These are phyloP conservation scores for Hypanus sabinus DNA, from an alignment of 2,113 vertebrate genomes.

Conservation along the genomic window DNA sequence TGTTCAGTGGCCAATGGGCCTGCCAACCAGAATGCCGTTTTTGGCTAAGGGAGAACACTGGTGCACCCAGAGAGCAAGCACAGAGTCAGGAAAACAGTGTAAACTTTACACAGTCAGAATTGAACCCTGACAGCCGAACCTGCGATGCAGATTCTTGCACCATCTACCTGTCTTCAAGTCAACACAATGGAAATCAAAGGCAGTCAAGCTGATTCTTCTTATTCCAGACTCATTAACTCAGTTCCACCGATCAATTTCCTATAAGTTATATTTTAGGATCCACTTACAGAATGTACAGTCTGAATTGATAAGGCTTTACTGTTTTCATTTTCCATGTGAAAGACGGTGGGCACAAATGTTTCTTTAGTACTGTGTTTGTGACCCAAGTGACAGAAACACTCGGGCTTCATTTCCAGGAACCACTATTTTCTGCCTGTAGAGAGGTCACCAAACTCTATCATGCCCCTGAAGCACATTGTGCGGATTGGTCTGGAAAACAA, in stretches of 20 bases:
- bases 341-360: no score
- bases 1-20: no score
- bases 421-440: background rate
- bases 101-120: no score
- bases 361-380: background rate
- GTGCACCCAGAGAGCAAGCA: no score
- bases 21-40: no score
- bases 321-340: background rate
- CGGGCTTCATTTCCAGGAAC: background rate
- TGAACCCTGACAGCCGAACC: no score
- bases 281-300: background rate
- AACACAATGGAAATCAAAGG: background rate
- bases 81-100: no score
- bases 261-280: no score
- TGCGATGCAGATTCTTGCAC: background rate
- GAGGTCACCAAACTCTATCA: background rate
- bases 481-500: background rate
- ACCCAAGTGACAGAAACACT: background rate
- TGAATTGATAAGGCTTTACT: background rate
- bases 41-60: no score
- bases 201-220: background rate
- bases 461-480: background rate
- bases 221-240: background rate
- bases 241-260: background rate
- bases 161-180: background rate